Conservation (phyloP, 2,888 invertebrate species). For the Chromoteleia sp. region DNA sequence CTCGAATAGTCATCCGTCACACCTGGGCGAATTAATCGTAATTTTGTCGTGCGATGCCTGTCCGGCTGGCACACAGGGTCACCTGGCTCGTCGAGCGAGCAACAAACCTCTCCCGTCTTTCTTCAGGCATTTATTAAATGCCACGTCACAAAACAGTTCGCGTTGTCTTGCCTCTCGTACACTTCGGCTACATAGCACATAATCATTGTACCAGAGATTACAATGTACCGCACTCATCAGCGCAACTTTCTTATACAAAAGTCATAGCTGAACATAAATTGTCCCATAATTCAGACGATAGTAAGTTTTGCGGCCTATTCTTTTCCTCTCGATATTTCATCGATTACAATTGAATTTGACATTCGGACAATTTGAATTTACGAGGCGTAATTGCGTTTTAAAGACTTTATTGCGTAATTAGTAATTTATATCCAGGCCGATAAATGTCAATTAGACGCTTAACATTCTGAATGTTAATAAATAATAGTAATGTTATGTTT, state of each 20-base stretch:
- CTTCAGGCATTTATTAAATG: constrained; percentile 74
- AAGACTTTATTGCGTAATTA: constrained; percentile 33
- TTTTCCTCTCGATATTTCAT: constrained; percentile 46
- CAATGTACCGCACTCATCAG: constrained; percentile 43
- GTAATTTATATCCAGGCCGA: constrained; percentile 26
- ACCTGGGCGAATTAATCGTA: constrained; percentile 73
- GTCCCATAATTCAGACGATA: constrained; percentile 40
- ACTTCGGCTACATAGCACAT: constrained; percentile 34
- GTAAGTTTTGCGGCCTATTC: constrained; percentile 14
- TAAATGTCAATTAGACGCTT: constrained; percentile 48
- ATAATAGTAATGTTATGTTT: constrained; percentile 38
- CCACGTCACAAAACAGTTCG: constrained; percentile 72
- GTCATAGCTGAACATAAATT: constrained; percentile 48
- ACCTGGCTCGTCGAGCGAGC: constrained; percentile 62
- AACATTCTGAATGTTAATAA: constrained; percentile 44
- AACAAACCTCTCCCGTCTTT: constrained; percentile 57
- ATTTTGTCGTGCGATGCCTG: constrained; percentile 70
- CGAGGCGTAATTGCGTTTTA: constrained; percentile 19
- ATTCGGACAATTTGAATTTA: constrained; percentile 40
- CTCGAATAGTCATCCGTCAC: constrained; percentile 63
- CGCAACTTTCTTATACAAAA: constrained; percentile 52
- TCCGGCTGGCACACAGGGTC: constrained; percentile 69
- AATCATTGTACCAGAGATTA: constrained; percentile 55
- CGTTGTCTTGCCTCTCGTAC: constrained; percentile 52
- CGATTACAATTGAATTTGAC: constrained; percentile 49